phyloP scores from a whole-genome alignment of 2,888 invertebrate species.

The Pyrocoelia pectoralis region DNA sequence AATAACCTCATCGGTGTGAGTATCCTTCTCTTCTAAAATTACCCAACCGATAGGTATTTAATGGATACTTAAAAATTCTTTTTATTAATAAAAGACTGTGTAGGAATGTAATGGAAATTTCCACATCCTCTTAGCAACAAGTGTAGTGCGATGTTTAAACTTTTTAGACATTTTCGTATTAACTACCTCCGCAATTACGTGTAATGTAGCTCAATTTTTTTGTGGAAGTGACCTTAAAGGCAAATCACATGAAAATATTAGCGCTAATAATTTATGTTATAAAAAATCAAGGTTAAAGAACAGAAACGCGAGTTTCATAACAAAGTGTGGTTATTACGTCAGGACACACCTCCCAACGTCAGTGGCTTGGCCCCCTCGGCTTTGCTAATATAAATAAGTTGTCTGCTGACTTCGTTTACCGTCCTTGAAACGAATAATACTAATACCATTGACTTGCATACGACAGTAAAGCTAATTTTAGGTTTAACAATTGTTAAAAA shows the following conservation, averaged over 20 bases:
- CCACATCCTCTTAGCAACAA: slow-evolving; percentile 4
- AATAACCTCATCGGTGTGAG: not conserved
- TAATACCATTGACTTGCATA: not conserved
- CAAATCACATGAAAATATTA: slow-evolving; percentile 2
- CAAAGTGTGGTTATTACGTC: slow-evolving; percentile 5
- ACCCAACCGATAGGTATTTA: not conserved
- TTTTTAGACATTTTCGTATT: not conserved
- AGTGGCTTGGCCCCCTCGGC: slow-evolving; percentile 7
- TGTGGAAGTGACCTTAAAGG: not conserved
- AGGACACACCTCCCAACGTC: slow-evolving; percentile 11
- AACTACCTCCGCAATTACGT: not conserved
- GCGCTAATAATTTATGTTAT: not conserved
- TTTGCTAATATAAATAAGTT: slow-evolving; percentile 6
- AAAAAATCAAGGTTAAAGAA: slow-evolving; percentile 6
- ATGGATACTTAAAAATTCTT: not conserved
- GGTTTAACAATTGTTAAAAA: not conserved
- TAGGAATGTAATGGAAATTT: not conserved
- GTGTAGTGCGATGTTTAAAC: not conserved
- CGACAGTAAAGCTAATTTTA: slow-evolving; percentile 1
- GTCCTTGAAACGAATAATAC: not conserved
- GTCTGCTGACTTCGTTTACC: not conserved
- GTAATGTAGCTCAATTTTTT: not conserved
- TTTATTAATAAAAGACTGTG: not conserved
- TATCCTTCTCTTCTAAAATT: not conserved
- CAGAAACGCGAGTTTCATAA: slow-evolving; percentile 2